Percentiles rank a stretch among this genome's conserved stretches.
Conservation (phyloP, 2,113 vertebrate species). For the Vimba vimba region DNA sequence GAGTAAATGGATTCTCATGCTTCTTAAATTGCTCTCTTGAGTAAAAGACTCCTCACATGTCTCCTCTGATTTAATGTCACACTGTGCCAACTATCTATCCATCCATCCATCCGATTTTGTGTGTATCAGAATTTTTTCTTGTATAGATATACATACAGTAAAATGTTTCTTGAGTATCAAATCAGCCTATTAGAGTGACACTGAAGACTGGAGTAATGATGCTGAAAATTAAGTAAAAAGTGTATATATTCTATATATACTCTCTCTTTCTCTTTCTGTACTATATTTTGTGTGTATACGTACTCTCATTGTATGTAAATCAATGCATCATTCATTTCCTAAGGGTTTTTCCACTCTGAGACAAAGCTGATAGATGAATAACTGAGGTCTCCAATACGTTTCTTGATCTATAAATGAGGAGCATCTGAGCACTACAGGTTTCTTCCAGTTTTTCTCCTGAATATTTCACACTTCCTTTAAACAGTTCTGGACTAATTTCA, state of each 20-base stretch:
- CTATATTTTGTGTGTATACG: not conserved
- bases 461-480: not conserved
- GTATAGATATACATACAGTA: not conserved
- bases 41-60: not conserved
- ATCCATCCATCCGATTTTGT: too few species aligned
- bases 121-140: too few species aligned
- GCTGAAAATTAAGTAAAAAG: not conserved
- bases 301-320: not conserved
- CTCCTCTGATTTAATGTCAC: not conserved
- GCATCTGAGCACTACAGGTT: not conserved
- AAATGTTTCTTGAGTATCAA: not conserved
- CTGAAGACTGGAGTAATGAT: not conserved
- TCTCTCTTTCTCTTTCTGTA: not conserved
- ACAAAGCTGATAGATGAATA: not conserved
- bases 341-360: not conserved
- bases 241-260: not conserved
- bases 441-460: not conserved
- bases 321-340: not conserved
- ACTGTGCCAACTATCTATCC: not conserved
- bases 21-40: conserved; percentile 29
- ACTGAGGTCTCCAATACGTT: not conserved
- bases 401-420: not conserved
- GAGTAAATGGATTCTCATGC: conserved; percentile 19
- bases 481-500: conserved; percentile 16
- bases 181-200: not conserved